Percentiles rank a stretch among this genome's conserved stretches.
These are phyloP conservation scores for Germaria angustata DNA, from an alignment of 2,888 invertebrate species.

Conservation along the genomic window DNA sequence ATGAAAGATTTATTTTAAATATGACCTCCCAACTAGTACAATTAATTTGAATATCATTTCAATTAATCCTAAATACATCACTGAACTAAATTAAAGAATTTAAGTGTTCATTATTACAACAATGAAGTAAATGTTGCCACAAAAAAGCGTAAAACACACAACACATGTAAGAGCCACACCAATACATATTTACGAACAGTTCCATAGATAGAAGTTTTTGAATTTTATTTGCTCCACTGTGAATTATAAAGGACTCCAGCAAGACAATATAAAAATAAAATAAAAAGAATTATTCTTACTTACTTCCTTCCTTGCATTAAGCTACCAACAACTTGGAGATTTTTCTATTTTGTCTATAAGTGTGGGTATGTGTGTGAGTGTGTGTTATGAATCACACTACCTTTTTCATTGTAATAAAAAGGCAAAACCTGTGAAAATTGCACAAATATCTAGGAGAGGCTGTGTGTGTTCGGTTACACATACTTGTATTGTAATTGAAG, in stretches of 20 bases:
- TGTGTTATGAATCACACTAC: neutral
- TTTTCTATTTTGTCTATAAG: neutral
- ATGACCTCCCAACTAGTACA: no score
- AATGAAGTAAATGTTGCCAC: no score
- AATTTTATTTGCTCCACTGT: no score
- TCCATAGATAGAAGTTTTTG: no score
- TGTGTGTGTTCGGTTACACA: constrained; percentile 50
- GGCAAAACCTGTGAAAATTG: constrained; percentile 42
- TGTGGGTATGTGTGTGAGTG: neutral
- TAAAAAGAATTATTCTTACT: constrained; percentile 39
- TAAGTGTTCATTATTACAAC: no score
- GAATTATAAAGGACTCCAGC: constrained; percentile 31
- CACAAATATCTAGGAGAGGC: constrained; percentile 1
- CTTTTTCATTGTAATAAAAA: constrained; percentile 17
- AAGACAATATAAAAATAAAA: constrained; percentile 43
- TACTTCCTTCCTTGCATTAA: constrained; percentile 42
- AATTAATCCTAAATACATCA: no score
- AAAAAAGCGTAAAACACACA: no score
- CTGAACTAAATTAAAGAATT: no score
- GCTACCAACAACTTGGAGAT: constrained; percentile 24
- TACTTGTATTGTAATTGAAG: constrained; percentile 52
- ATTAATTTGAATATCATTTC: no score
- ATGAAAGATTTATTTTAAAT: no score
- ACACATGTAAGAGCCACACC: no score
- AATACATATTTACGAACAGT: no score